Percentiles rank a stretch among this genome's conserved stretches.
Evolutionary conservation across 2,888 invertebrate species (phyloP).

Genomic region (Zelleria hepariella): DNA sequence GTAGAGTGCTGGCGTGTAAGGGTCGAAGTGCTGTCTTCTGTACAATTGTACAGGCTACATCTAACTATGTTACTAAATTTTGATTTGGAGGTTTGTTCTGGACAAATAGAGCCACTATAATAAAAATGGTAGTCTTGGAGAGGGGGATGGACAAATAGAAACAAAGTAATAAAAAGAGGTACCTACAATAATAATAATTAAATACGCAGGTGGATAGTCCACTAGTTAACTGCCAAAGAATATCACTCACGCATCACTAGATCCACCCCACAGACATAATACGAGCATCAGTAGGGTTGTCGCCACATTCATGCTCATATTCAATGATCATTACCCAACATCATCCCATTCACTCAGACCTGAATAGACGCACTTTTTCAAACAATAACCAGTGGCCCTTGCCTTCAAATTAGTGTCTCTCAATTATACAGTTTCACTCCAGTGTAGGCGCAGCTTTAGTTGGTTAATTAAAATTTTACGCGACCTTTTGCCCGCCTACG

Average conservation of each 20-base stretch:
- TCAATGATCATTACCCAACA: constrained; percentile 42
- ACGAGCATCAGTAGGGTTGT: constrained; percentile 16
- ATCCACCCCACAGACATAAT: constrained; percentile 9
- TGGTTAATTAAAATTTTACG: constrained; percentile 68
- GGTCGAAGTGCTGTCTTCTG: no score
- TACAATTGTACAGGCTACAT: no score
- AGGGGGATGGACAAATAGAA: no score
- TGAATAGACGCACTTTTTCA: constrained; percentile 31
- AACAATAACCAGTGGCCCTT: constrained; percentile 45
- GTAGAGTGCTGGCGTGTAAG: no score
- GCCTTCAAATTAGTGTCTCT: constrained; percentile 39
- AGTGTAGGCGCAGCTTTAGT: constrained; percentile 36
- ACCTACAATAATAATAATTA: no score
- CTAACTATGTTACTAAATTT: no score
- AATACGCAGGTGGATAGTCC: no score
- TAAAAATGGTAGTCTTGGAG: no score
- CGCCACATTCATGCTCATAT: constrained; percentile 38
- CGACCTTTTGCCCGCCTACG: constrained; percentile 19
- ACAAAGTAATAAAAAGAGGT: no score
- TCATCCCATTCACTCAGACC: constrained; percentile 40
- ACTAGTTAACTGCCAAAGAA: no score
- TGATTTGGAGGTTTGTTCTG: no score
- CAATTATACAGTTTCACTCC: constrained; percentile 9
- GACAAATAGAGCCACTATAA: no score
- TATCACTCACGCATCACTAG: background rate